Evolutionary conservation across 2,888 invertebrate species (phyloP).

Genomic region (Byasa hedistus): DNA sequence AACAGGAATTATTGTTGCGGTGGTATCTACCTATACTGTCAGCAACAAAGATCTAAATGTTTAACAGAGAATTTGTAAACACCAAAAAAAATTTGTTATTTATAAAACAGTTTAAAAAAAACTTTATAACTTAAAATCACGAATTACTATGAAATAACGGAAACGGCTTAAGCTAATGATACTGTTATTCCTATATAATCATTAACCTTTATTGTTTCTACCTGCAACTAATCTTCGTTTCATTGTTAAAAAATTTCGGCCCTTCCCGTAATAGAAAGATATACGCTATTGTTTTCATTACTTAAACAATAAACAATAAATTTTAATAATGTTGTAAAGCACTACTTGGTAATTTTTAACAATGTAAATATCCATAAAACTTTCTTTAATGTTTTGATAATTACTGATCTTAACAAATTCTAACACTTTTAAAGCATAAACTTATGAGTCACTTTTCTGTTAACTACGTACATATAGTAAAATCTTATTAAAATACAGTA

Average conservation of each 20-base stretch:
- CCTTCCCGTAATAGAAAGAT: background rate
- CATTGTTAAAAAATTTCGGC: background rate
- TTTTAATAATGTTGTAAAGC: background rate
- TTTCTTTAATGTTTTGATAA: background rate
- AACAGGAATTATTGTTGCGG: too few species aligned
- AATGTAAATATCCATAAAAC: background rate
- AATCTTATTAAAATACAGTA: too few species aligned
- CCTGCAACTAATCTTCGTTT: slow-evolving; percentile 30
- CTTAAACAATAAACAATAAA: background rate
- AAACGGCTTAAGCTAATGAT: background rate
- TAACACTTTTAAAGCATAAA: too few species aligned
- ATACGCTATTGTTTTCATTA: background rate
- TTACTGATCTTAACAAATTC: too few species aligned
- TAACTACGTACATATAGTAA: too few species aligned
- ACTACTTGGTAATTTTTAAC: background rate
- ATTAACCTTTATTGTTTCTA: background rate
- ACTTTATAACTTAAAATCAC: background rate
- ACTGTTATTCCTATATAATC: background rate
- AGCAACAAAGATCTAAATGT: too few species aligned
- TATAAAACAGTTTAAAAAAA: background rate
- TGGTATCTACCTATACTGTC: too few species aligned
- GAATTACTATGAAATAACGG: too few species aligned
- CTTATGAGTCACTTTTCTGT: too few species aligned
- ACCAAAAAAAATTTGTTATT: too few species aligned
- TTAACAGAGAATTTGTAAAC: too few species aligned